Conservation (phyloP, 2,113 vertebrate genomes). For the Empidonax traillii region DNA sequence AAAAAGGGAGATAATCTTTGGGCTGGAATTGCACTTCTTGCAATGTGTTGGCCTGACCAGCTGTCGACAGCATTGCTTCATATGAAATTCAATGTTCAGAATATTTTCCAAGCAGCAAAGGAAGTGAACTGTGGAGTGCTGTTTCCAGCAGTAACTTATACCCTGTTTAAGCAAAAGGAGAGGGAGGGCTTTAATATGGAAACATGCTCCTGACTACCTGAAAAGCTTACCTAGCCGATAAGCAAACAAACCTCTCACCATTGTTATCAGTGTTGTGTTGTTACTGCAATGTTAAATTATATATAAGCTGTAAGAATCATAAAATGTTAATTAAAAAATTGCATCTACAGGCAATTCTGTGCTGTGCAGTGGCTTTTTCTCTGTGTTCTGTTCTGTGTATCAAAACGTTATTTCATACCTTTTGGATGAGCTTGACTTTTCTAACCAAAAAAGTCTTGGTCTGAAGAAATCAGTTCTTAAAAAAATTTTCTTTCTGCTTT, state of each 20-base stretch:
- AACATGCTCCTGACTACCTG: background rate
- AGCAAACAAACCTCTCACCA: background rate
- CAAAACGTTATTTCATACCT: background rate
- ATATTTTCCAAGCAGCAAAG: background rate
- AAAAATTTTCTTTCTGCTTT: background rate
- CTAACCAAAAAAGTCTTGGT: background rate
- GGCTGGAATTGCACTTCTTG: background rate
- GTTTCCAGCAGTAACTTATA: background rate
- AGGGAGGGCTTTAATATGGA: background rate
- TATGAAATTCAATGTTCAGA: background rate
- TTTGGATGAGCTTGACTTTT: background rate
- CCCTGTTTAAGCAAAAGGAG: background rate
- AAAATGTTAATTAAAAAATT: background rate
- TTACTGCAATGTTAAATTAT: background rate
- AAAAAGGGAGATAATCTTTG: background rate
- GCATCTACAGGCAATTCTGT: background rate
- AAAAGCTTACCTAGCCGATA: background rate
- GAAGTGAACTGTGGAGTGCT: background rate
- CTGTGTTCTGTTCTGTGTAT: background rate
- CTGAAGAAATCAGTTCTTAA: background rate
- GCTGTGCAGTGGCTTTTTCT: background rate
- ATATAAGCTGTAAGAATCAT: background rate
- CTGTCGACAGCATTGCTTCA: slow-evolving; percentile 58
- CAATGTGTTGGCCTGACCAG: slow-evolving; percentile 49
- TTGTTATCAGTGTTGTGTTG: background rate